Evolutionary conservation across 2,888 invertebrate species (phyloP), one percentile per base, ranked within the genome.

Genomic region (Brenthis ino): DNA sequence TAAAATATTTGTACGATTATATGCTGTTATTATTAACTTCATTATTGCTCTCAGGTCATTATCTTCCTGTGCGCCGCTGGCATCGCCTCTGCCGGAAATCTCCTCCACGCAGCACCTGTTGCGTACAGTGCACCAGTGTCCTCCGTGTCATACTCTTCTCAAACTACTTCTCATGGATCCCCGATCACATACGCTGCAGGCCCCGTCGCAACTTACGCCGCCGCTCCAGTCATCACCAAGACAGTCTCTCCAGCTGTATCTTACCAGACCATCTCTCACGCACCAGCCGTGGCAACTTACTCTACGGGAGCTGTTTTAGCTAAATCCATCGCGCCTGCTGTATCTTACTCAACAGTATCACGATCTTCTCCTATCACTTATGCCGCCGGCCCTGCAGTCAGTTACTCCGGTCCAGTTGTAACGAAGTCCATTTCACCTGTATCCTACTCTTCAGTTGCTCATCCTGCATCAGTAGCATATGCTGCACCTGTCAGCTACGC

Each of bases 21-120:
- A 5, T 28, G 4, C 28, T 28, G 1, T 20, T 20, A 28, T 28
- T 28, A 8, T 50, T 16, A 5, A 50, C 20, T 13, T 6, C 3
- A 24, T 28, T 43, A 0, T 16, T 60, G 68, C 68, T 72, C 73
- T 57, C 78, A 91, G 94, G 87, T 94, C 75, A 81, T 95, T 76
- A 84, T 94, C 68, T 85, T 95, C 80, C 87, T 93, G 81, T 93
- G 94, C 82, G 88, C 93, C 78, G 92, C 94, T 85, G 94, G 95
- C 77, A 89, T 93, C 74, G 94, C 94, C 79, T 93, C 93, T 80
- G 95, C 95, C 68, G 95, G 95, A 74, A 82, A 93, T 77, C 82
- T 95, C 20, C 82, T 88, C 48, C 88, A 91, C 70, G 87, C 84
- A 37, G 87, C 87, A 50, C 87, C 88, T 8, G 83, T 91, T 47